These are phyloP conservation scores for Fabriciana adippe DNA, from an alignment of 2,888 invertebrate genomes.

Conservation along the genomic window DNA sequence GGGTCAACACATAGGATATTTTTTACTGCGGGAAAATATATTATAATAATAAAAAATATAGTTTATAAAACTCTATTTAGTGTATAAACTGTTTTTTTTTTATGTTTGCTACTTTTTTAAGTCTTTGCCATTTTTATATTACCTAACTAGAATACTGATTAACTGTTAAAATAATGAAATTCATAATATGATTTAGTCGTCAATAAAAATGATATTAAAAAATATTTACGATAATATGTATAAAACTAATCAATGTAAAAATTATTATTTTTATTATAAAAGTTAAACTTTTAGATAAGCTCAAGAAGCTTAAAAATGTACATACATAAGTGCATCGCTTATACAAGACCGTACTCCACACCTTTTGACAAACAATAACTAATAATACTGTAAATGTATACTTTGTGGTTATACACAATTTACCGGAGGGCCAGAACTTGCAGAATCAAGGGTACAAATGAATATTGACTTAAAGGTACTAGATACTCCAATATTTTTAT, in stretches of 20 bases:
- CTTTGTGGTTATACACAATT: slow-evolving; percentile 71
- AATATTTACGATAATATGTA: neutral
- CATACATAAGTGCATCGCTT: neutral
- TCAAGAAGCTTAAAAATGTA: neutral
- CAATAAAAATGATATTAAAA: neutral
- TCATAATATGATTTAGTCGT: too few relatives aligned
- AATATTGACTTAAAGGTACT: slow-evolving; percentile 15
- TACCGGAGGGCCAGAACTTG: slow-evolving; percentile 65
- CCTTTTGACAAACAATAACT: slow-evolving; percentile 10
- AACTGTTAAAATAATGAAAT: too few relatives aligned
- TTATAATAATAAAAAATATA: too few relatives aligned
- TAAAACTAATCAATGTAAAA: neutral
- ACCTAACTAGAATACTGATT: too few relatives aligned
- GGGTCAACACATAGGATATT: too few relatives aligned
- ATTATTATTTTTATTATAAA: too few relatives aligned
- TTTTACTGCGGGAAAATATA: too few relatives aligned
- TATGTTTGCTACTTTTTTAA: too few relatives aligned
- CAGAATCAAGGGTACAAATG: slow-evolving; percentile 54
- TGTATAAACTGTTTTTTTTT: too few relatives aligned
- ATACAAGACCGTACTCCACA: slow-evolving; percentile 1
- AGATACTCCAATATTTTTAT: slow-evolving; percentile 10
- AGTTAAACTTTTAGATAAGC: neutral
- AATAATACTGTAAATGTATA: slow-evolving; percentile 15
- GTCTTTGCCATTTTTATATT: too few relatives aligned
- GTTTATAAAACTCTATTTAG: too few relatives aligned